Conservation (phyloP, 2,888 invertebrate species). For the Cyclophora punctaria region DNA sequence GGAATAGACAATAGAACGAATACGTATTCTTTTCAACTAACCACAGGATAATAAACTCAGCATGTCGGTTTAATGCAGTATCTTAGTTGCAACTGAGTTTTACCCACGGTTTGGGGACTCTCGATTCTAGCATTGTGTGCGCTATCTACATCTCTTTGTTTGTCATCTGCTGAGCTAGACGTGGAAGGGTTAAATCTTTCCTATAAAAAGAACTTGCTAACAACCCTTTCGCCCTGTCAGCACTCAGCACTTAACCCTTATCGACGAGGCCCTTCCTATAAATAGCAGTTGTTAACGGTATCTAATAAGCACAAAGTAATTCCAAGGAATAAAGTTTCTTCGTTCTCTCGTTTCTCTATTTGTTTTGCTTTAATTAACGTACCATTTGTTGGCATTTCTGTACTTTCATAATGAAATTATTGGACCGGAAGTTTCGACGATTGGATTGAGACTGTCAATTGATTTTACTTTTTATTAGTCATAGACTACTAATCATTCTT, state of each 20-base stretch:
- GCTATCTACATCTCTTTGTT: slow-evolving; percentile 43
- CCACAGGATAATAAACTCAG: slow-evolving; percentile 63
- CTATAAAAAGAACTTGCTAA: slow-evolving; percentile 10
- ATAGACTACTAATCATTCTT: too few species aligned
- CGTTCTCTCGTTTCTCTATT: not conserved
- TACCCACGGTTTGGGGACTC: slow-evolving; percentile 45
- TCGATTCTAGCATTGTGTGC: slow-evolving; percentile 38
- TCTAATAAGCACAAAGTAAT: too few species aligned
- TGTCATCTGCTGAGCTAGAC: slow-evolving; percentile 13
- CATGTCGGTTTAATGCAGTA: slow-evolving; percentile 71
- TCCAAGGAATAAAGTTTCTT: too few species aligned
- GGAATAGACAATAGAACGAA: too few species aligned
- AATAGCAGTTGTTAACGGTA: too few species aligned
- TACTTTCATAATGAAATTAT: too few species aligned
- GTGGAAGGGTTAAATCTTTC: slow-evolving; percentile 5
- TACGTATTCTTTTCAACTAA: slow-evolving; percentile 34
- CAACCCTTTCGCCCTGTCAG: not conserved
- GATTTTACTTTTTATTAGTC: too few species aligned
- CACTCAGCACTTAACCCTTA: slow-evolving; percentile 2
- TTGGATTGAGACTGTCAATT: too few species aligned
- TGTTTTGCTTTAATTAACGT: too few species aligned
- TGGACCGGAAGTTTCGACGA: too few species aligned
- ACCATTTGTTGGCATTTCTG: too few species aligned
- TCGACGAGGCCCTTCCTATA: too few species aligned
- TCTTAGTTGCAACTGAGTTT: slow-evolving; percentile 62